Conservation (phyloP, 2,113 vertebrate species). For the Cyprinodon tularosa region DNA sequence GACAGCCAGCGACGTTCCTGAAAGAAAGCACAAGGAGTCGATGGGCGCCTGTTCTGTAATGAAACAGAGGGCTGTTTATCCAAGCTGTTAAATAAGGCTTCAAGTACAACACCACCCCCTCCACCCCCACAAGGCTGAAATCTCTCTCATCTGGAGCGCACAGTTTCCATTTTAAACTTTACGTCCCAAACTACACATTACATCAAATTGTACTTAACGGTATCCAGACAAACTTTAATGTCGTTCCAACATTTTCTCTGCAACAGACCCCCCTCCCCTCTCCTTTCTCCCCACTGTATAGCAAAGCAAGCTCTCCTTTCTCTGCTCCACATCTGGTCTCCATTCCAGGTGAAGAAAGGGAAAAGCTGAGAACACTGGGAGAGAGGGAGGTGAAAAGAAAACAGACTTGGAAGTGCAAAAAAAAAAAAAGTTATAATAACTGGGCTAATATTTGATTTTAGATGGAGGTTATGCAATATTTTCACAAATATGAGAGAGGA, state of each 20-base stretch:
- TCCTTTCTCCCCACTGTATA: constrained; percentile 49
- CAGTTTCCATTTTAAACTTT: constrained; percentile 85
- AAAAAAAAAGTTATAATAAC: constrained; percentile 41
- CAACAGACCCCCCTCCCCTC: constrained; percentile 24
- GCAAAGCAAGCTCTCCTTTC: constrained; percentile 70
- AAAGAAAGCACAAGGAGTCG: constrained; percentile 69
- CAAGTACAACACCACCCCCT: constrained; percentile 72
- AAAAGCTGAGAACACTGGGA: constrained; percentile 35
- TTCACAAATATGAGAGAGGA: constrained; percentile 21
- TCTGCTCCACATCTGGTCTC: constrained; percentile 80
- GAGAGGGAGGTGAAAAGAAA: constrained; percentile 45
- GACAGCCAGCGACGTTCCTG: constrained; percentile 65
- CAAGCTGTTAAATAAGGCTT: constrained; percentile 79
- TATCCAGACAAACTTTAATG: constrained; percentile 88
- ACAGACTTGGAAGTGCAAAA: constrained; percentile 17
- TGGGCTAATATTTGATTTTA: constrained; percentile 21
- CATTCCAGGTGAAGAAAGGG: constrained; percentile 81
- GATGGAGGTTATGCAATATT: constrained; percentile 30
- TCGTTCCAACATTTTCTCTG: constrained; percentile 82
- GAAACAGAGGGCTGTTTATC: constrained; percentile 81
- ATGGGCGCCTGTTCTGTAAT: constrained; percentile 62
- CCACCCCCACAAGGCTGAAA: constrained; percentile 60
- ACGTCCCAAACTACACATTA: constrained; percentile 83
- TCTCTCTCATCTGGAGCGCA: constrained; percentile 81
- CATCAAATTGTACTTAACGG: constrained; percentile 87